A percentile compares a stretch with the other conserved stretches of the same genome.
These are phyloP conservation scores for Trogon melanurus DNA, from an alignment of 2,113 vertebrate species.

Conservation along the genomic window DNA sequence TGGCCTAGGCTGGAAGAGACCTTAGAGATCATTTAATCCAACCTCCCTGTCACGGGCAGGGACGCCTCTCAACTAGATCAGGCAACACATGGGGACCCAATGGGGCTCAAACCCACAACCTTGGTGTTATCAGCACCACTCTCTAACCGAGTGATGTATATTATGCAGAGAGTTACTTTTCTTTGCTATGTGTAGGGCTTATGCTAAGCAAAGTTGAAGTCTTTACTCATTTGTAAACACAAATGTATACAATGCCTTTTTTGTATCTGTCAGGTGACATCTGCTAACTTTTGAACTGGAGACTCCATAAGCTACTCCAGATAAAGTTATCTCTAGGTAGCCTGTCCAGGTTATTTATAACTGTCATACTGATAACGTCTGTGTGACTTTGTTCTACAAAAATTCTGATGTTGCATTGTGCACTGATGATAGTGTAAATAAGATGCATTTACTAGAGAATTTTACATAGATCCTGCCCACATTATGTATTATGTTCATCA, in stretches of 20 bases:
- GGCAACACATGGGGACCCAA: too few species aligned
- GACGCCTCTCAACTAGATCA: too few species aligned
- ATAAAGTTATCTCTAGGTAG: background rate
- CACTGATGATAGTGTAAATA: background rate
- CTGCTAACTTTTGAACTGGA: background rate
- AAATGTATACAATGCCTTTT: background rate
- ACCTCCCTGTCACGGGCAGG: too few species aligned
- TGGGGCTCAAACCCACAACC: too few species aligned
- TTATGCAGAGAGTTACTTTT: background rate
- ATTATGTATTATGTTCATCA: background rate
- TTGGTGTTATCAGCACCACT: too few species aligned
- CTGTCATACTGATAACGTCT: background rate
- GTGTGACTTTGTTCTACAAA: background rate
- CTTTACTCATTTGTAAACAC: background rate
- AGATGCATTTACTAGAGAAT: background rate
- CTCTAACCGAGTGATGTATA: too few species aligned
- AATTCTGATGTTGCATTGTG: background rate
- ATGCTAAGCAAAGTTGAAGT: background rate
- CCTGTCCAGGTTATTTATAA: background rate
- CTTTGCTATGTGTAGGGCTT: background rate
- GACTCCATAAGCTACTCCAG: background rate
- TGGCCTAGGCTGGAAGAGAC: too few species aligned
- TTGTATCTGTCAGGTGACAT: background rate
- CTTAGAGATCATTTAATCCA: too few species aligned
- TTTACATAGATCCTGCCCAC: background rate